Conservation (phyloP, 35 echinoderm and acorn worm species). For the Apostichopus japonicus region DNA sequence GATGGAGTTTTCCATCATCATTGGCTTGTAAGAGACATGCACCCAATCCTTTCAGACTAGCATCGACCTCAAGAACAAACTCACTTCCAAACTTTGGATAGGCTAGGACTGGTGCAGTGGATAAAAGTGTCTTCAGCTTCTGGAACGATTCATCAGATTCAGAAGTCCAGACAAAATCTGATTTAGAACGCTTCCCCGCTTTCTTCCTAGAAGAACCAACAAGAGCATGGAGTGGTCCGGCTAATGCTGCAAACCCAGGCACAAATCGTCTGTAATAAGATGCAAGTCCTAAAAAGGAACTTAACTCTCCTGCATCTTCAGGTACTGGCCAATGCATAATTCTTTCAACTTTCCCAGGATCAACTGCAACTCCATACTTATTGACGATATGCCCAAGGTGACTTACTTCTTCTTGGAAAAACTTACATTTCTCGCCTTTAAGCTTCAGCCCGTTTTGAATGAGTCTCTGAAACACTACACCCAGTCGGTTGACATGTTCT, state of each 20-base stretch:
- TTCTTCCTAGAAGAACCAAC: not conserved
- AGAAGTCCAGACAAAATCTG: not conserved
- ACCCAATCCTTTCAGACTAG: constrained; percentile 57
- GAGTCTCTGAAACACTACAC: not conserved
- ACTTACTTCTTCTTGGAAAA: constrained; percentile 12
- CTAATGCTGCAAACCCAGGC: not conserved
- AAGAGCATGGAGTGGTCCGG: too few relatives aligned
- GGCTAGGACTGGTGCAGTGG: constrained; percentile 29
- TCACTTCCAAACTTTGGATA: constrained; percentile 1
- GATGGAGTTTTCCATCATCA: constrained; percentile 25
- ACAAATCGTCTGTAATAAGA: constrained; percentile 64
- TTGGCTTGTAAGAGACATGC: constrained; percentile 10
- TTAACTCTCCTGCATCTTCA: not conserved
- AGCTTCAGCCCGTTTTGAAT: not conserved
- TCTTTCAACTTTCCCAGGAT: constrained; percentile 43
- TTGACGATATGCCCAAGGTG: constrained; percentile 60
- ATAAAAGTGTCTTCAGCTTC: not conserved
- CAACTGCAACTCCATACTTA: constrained; percentile 35
- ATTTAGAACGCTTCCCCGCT: not conserved
- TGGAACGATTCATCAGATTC: constrained; percentile 28
- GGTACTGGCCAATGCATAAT: constrained; percentile 56
- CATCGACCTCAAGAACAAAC: constrained; percentile 47
- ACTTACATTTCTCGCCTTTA: constrained; percentile 6
- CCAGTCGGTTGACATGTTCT: not conserved
- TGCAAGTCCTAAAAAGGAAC: constrained; percentile 58